Evolutionary conservation across 2,888 invertebrate species (phyloP), one percentile per base, ranked within the genome.

Genomic region (Zonitis immaculata): DNA sequence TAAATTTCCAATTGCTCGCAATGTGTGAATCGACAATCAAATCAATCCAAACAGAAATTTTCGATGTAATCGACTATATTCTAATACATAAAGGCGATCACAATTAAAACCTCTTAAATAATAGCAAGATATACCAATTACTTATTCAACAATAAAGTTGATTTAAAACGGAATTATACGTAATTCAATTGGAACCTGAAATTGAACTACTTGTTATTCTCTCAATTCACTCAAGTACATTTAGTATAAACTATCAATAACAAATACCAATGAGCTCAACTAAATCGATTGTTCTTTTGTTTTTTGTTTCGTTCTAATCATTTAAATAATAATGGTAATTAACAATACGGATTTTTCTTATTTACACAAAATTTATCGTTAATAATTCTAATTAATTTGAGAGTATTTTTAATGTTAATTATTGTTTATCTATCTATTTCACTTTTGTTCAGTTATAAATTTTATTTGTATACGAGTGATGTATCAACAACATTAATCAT

Each of bases 401-500:
- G 9, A 12, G 18, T 16, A 18, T 39, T 39, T 18, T 11, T 20
- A 39, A 39, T 35, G 11, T 5, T 2, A 20, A 9, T 39, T 39
- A 20, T 20, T 39, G 18, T 39, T 39, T 20, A 20, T 20, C 11
- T 9, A 8, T 35, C 35, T 39, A 39, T 39, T 39, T 39, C 9
- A 39, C 11, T 16, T 9, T 39, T 16, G 18, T 8, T 9, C n/a
- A 18, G 20, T 20, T 39, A 39, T 39, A 39, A 39, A 39, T 39
- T 39, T 39, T 18, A 39, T 20, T 39, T 39, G 39, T 11, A 39
- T 20, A 11, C 39, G 11, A n/a, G 6, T 20, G 20, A 6, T 9
- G 39, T 39, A 39, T 18, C 20, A 39, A 39, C 39, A 6, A 39
- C 39, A 39, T 39, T 39, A 39, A 39, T 39, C 39, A 39, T 39